Percentiles rank a stretch among this genome's conserved stretches.
phyloP scores from a whole-genome alignment of 2,113 vertebrate species.

The Notarius lentiginosus region DNA sequence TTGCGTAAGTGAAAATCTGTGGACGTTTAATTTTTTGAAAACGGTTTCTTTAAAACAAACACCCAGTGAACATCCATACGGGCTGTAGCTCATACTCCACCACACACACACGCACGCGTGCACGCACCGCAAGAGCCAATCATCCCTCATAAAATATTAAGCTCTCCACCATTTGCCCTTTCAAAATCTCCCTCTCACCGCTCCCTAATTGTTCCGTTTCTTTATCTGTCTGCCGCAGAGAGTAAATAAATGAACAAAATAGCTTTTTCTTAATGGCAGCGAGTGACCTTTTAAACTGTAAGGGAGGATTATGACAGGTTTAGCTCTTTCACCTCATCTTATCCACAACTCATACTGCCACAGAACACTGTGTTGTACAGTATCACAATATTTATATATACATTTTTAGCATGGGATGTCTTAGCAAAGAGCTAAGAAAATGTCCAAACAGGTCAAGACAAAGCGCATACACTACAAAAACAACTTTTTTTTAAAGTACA shows the following conservation, averaged over 20 bases:
- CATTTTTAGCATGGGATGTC: neutral
- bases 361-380: constrained; percentile 9
- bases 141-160: constrained; percentile 83
- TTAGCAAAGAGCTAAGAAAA: neutral
- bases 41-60: neutral
- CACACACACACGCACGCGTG: constrained; percentile 49
- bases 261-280: constrained; percentile 77
- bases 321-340: constrained; percentile 81
- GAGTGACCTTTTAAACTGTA: constrained; percentile 85
- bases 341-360: constrained; percentile 67
- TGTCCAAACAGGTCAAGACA: neutral
- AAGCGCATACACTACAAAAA: too few species aligned
- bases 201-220: constrained; percentile 87
- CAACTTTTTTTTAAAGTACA: too few species aligned
- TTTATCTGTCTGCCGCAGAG: constrained; percentile 89
- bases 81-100: neutral
- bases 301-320: constrained; percentile 86
- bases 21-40: too few species aligned
- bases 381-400: neutral
- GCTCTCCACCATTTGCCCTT: constrained; percentile 80
- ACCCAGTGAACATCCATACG: neutral
- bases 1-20: neutral
- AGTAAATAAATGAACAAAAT: constrained; percentile 94
- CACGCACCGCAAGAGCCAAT: constrained; percentile 67
- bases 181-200: constrained; percentile 84